Base-by-base conservation (phyloP, 2,888 invertebrate species). In the Drosophila kokeensis region DNA sequence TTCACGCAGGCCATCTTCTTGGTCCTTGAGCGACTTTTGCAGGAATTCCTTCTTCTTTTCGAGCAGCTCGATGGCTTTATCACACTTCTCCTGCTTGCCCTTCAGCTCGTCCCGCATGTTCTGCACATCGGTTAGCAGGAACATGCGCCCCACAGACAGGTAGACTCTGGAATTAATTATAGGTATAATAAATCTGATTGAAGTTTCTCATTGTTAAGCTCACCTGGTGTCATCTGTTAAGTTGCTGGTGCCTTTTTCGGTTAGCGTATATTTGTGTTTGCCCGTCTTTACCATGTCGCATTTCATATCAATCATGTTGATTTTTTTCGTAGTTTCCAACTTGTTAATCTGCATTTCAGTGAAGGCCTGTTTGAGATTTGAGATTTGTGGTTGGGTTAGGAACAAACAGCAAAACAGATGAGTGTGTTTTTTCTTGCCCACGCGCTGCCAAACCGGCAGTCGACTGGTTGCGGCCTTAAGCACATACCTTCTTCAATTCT, bases 1-100 rank as follows among this genome's bases (percentile, higher is more conserved):
- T 93, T 97, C 97, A 66, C 97, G 94, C 29, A 98, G 93, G 90
- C 96, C 97, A 92, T 97, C 96, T 92, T 97, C 97, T 85, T 96
- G 96, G 86, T 97, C 97, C 89, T 96, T 96, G 52, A 97, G 93
- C 82, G 94, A 96, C 75, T 95, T 95, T 83, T 96, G 96, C 77
- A 97, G 93, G 87, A 96, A 97, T 21, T 94, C 93, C 92, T 97
- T 97, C 83, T 95, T 96, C 80, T 94, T 95, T 93, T 96, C 96
- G 30, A 96, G 93, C 18, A 94, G 94, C 89, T 95, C 95, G 36
- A 97, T 95, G 91, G 96, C 95, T 92, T 96, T 94, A 91, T 96
- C 94, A 87, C 95, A 94, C 67, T 91, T 92, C 27, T 93, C 94
- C 91, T 94, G 95, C 87, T 94, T 95, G 83, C 93, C 94, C 63